Percentiles rank a stretch among this genome's conserved stretches.
Conservation (phyloP, 2,888 invertebrate species). For the Chromoteleia sp. region DNA sequence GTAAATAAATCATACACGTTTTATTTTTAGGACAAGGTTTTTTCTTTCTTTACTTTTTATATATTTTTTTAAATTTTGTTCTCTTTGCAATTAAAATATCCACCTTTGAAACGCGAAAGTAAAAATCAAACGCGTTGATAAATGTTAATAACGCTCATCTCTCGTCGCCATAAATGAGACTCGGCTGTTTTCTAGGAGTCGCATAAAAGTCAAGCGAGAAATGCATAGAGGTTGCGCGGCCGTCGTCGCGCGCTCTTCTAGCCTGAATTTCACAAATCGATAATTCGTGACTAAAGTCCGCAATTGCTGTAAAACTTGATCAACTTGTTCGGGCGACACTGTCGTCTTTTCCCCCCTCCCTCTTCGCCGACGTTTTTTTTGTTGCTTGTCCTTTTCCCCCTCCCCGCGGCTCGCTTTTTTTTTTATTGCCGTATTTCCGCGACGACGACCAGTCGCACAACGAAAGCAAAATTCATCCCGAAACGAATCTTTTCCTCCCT, state of each 20-base stretch:
- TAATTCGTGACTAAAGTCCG: constrained; percentile 71
- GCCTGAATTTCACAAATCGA: constrained; percentile 71
- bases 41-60: too few species aligned
- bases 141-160: constrained; percentile 46
- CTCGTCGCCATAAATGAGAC: constrained; percentile 39
- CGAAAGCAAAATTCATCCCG: background rate
- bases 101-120: background rate
- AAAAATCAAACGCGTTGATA: background rate
- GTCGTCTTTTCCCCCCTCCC: constrained; percentile 38
- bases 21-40: too few species aligned
- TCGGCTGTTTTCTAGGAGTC: constrained; percentile 46
- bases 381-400: background rate
- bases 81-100: too few species aligned
- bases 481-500: background rate
- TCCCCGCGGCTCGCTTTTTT: background rate
- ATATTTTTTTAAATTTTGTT: too few species aligned
- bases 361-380: background rate
- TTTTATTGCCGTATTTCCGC: constrained; percentile 4
- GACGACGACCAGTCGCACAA: background rate
- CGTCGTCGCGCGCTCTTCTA: constrained; percentile 68
- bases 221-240: constrained; percentile 67
- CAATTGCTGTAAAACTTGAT: constrained; percentile 71
- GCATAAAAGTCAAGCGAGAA: constrained; percentile 65
- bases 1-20: too few species aligned
- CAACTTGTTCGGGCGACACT: constrained; percentile 62